Conservation (phyloP, 2,113 vertebrate genomes). For the Athene cunicularia region DNA sequence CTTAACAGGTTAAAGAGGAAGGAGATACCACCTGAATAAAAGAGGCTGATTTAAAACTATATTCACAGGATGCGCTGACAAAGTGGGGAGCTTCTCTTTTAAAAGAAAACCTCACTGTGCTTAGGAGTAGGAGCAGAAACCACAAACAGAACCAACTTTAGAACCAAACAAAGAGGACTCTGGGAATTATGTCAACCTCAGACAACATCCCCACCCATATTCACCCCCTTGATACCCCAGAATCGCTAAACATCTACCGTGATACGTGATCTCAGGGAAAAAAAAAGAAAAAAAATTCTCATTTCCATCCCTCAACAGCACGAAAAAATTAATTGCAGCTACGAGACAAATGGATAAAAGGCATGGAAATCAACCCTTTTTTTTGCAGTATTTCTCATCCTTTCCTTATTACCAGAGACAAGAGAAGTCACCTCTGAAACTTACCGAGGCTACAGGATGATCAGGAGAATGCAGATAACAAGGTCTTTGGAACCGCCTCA, state of each 20-base stretch:
- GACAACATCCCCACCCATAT: neutral
- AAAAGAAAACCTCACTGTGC: neutral
- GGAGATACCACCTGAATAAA: neutral
- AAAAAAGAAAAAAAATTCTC: no score
- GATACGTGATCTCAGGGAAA: neutral
- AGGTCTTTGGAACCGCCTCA: neutral
- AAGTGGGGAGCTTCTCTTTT: neutral
- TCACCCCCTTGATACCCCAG: neutral
- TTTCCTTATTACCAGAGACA: neutral
- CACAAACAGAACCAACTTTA: slow-evolving; percentile 10
- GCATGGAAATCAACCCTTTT: neutral
- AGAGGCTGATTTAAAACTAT: neutral
- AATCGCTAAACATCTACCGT: neutral
- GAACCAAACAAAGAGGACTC: neutral
- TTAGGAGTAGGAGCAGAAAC: neutral
- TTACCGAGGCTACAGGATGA: neutral
- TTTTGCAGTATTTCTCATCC: neutral
- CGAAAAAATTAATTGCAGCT: neutral
- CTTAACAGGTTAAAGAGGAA: neutral
- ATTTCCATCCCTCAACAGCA: neutral
- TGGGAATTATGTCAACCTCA: neutral
- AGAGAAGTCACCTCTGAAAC: neutral
- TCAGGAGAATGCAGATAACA: neutral
- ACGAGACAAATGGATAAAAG: accelerated
- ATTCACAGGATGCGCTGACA: neutral